Evolutionary conservation across 2,113 vertebrate genomes (phyloP).

Genomic region (rabbit (Oryctolagus cuniculus)): DNA sequence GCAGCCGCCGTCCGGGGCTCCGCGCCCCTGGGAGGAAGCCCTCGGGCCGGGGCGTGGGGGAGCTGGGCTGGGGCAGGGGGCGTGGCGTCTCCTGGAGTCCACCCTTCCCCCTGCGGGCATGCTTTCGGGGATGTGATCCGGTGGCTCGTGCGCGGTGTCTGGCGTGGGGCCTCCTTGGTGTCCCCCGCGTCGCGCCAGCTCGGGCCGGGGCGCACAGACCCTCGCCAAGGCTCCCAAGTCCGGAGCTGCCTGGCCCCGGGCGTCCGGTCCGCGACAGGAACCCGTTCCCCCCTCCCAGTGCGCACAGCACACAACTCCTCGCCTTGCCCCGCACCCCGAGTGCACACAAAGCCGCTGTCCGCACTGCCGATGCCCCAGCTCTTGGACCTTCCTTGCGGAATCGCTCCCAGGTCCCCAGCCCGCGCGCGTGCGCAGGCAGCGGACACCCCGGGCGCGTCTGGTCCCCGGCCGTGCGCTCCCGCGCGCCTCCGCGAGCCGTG

Average conservation of each 20-base stretch:
- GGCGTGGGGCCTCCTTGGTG: conserved; percentile 28
- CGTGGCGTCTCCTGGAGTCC: neutral
- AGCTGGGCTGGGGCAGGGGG: neutral
- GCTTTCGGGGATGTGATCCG: neutral
- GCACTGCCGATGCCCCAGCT: conserved; percentile 43
- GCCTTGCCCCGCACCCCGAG: neutral
- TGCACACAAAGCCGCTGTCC: conserved; percentile 78
- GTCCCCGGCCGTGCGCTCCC: neutral
- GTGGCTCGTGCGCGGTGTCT: neutral
- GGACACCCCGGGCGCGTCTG: conserved; percentile 49
- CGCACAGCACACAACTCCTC: conserved; percentile 48
- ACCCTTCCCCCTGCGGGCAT: neutral
- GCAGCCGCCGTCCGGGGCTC: neutral
- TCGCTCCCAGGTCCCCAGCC: conserved; percentile 59
- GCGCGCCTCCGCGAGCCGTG: neutral
- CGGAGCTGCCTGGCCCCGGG: neutral
- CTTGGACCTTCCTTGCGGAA: conserved; percentile 76
- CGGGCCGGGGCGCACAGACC: neutral
- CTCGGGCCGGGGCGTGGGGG: neutral
- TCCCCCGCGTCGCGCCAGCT: neutral
- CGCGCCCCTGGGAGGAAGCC: neutral
- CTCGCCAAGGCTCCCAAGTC: neutral
- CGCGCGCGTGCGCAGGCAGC: conserved; percentile 49
- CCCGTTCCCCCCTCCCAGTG: neutral
- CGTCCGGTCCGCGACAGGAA: conserved; percentile 13